Base-by-base conservation (phyloP, 2,888 invertebrate genomes). In the Melitaea athalia region DNA sequence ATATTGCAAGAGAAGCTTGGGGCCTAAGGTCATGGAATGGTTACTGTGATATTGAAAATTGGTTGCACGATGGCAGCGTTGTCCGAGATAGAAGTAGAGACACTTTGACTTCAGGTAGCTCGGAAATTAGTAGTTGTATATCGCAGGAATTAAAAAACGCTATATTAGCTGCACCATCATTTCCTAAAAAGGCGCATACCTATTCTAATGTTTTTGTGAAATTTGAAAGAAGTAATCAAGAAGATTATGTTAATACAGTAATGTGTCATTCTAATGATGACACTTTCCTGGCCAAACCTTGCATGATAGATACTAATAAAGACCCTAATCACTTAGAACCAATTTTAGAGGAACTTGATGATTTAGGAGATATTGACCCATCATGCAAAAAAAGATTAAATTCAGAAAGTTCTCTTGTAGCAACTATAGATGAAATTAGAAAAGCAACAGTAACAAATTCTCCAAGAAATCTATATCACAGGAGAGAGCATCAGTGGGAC, bases 11-110 rank as follows among this genome's bases (percentile, higher is more conserved):
- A 71, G 95, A 94, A 79, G 94, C 94, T 15, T 94, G 94, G 94
- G 95, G 95, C 0, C 85, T 95, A 62, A 88, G 95, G 53, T 94
- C 94, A 47, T 95, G 95, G 95, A 93, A 93, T 77, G 94, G 94
- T 4, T 95, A 95, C 78, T 94, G 92, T 45, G 95, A 95, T 74
- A 95, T 95, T 67, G 94, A 94, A 79, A 94, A 94, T 64, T 94
- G 94, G 85, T 86, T 93, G 24, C 95, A 95, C 70, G 94, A 95
- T 76, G 94, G 94, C 42, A 94, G 94, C 74, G 93, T 94, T 1
- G 93, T 94, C 6, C 87, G 94, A 72, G 95, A 95, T 47, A 84
- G 94, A 77, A 89, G 94, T 73, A 88, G 93, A 53, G 94, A 94
- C 70, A 93, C 94, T 0, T 84, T 93, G 14, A 94, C 94, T 8